A percentile compares a stretch with the other conserved stretches of the same genome.
Conservation (phyloP, 2,888 invertebrate genomes). For the Slavum lentiscoides region DNA sequence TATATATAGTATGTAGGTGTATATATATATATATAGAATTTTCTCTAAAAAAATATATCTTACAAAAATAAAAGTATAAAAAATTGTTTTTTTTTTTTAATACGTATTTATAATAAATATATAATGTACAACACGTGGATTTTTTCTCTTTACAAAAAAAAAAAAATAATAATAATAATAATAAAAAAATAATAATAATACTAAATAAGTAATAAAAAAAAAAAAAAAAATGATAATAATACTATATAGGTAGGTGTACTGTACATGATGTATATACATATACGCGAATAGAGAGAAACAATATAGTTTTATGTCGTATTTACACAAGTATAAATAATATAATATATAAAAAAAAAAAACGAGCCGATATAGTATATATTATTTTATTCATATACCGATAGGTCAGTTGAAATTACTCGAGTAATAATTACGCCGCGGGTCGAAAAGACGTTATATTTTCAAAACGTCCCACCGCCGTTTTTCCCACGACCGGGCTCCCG, state of each 20-base stretch:
- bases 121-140: background rate
- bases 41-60: constrained; percentile 26
- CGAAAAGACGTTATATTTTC: no score
- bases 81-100: no score
- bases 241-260: no score
- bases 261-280: constrained; percentile 6
- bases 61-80: constrained; percentile 8
- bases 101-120: no score
- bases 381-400: no score
- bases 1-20: background rate
- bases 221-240: constrained; percentile 19
- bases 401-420: no score
- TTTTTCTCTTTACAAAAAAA: constrained; percentile 33
- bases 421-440: no score
- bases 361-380: no score
- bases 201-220: background rate
- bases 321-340: no score
- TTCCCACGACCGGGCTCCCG: constrained; percentile 34
- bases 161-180: constrained; percentile 17
- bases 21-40: no score
- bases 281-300: background rate
- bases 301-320: no score
- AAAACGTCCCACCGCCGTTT: background rate
- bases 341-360: no score
- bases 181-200: background rate